phyloP scores from a whole-genome alignment of 2,113 vertebrate species.

The Alectura lathami region DNA sequence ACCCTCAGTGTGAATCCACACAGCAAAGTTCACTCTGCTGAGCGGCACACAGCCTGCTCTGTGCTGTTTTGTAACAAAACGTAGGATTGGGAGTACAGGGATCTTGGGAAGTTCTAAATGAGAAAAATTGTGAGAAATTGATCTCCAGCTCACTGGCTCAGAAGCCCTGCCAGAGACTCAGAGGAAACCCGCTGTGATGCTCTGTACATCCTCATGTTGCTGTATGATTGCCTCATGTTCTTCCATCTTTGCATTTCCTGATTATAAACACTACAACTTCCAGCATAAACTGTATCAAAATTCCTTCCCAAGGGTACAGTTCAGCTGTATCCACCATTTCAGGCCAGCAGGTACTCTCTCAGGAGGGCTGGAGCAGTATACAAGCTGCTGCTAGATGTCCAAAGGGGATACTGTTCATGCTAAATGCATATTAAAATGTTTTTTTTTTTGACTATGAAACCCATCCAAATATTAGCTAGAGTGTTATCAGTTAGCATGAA shows the following conservation, averaged over 20 bases:
- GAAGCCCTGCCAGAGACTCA: neutral
- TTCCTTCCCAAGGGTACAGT: neutral
- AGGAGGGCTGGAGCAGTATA: neutral
- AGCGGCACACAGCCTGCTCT: neutral
- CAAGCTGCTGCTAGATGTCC: neutral
- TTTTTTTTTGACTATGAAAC: neutral
- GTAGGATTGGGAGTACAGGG: neutral
- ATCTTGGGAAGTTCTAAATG: neutral
- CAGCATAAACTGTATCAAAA: neutral
- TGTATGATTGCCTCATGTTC: conserved; percentile 6
- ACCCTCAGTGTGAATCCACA: neutral
- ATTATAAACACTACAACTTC: neutral
- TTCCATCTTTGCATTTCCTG: neutral
- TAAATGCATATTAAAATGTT: neutral
- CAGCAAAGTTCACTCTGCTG: neutral
- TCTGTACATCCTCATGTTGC: neutral
- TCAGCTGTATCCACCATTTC: neutral
- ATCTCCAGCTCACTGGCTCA: neutral
- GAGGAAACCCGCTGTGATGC: neutral
- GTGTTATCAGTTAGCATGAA: neutral
- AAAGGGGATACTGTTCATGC: neutral
- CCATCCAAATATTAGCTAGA: neutral
- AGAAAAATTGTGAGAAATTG: neutral
- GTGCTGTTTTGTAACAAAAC: neutral
- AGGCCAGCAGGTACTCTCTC: neutral